Base-by-base conservation (phyloP, 2,113 vertebrate species). In the Amphiprion percula region DNA sequence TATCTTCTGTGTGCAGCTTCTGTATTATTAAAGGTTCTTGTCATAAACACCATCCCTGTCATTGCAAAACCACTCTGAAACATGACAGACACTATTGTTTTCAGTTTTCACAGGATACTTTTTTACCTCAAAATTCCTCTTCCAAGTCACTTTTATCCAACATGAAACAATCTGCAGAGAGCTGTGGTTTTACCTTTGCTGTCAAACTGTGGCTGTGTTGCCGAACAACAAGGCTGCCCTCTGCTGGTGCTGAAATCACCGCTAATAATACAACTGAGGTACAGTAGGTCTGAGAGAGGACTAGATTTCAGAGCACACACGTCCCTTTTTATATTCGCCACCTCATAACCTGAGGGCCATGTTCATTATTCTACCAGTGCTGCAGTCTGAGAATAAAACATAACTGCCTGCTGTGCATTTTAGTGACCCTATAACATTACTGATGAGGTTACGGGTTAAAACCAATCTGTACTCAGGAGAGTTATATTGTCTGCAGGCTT, bases 211-310 rank as follows among this genome's bases (percentile, higher is more conserved):
- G 10, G 10, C 60, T 68, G 26, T 60, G 9, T 56, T 30, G 78
- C 44, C 30, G 67, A 84, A 86, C 50, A 72, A 59, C 92, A 87
- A 91, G 62, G 86, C 80, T 94, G 89, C 87, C 91, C 91, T 90
- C 94, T 91, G 30, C 87, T 86, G 82, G 79, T 60, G 5, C 4
- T 21, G 2, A 10, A 19, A 41, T 1, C 12, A 30, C 5, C 7
- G 39, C 17, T 7, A 15, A 3, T 6, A 2, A 11, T 41, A n/a
- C 19, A 21, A 52, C 80, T 3, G 21, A 55, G 41, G 14, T 17
- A 14, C 41, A 14, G 11, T 26, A 30, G 0, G 21, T 23, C 9
- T 55, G 46, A 75, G 7, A 68, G 63, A 55, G 23, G 6, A 23
- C 28, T 24, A 11, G 1, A 52, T 64, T 23, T 59, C 10, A 58